Conservation (phyloP, 2,113 vertebrate genomes). For the Oostethus manadensis region DNA sequence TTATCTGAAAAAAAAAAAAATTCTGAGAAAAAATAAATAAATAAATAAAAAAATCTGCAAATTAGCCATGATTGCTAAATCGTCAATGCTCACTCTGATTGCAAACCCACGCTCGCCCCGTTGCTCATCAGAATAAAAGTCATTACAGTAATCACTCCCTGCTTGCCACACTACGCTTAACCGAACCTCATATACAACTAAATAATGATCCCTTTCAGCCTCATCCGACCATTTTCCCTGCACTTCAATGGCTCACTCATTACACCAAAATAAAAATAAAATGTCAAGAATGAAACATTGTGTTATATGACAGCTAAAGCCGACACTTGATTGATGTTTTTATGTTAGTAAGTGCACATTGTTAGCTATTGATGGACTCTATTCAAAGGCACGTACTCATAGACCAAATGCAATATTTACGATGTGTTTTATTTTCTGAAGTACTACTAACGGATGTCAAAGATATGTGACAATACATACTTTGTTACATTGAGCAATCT, state of each 20-base stretch:
- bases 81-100: too few species aligned
- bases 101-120: too few species aligned
- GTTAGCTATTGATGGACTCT: neutral
- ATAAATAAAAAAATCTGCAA: too few species aligned
- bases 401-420: too few species aligned
- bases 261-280: slow-evolving; percentile 2
- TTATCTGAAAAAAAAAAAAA: too few species aligned
- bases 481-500: too few species aligned
- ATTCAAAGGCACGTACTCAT: neutral
- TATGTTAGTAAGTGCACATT: neutral
- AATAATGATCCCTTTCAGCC: slow-evolving; percentile 6
- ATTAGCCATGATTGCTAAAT: too few species aligned
- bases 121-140: slow-evolving; percentile 9
- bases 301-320: neutral
- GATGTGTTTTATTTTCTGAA: too few species aligned
- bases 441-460: too few species aligned
- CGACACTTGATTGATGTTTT: neutral
- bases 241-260: slow-evolving; percentile 19
- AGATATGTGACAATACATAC: too few species aligned
- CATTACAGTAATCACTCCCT: slow-evolving; percentile 17
- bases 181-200: slow-evolving; percentile 9
- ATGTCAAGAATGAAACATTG: slow-evolving; percentile 2
- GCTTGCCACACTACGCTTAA: slow-evolving; percentile 10
- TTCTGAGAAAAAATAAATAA: too few species aligned
- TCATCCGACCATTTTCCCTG: slow-evolving; percentile 17